phyloP scores from a whole-genome alignment of 2,888 invertebrate species.

The Gymnoscelis rufifasciata region DNA sequence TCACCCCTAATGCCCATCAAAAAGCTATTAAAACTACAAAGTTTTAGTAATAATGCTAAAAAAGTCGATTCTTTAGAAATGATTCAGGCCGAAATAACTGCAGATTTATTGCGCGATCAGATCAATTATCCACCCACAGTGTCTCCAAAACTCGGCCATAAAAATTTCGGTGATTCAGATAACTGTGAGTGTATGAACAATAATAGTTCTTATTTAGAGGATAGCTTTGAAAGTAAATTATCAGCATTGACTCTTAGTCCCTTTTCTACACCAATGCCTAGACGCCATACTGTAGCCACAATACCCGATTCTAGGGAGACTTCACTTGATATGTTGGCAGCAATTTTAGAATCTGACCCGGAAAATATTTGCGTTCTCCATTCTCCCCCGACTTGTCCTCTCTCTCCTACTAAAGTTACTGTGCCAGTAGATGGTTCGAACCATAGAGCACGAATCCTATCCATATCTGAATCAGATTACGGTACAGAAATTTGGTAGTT shows the following conservation, averaged over 20 bases:
- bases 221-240: constrained; percentile 62
- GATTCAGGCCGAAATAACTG: constrained; percentile 81
- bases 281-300: constrained; percentile 61
- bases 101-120: constrained; percentile 81
- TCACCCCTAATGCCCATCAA: constrained; percentile 83
- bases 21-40: constrained; percentile 77
- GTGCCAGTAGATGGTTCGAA: constrained; percentile 80
- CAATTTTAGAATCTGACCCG: constrained; percentile 71
- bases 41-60: constrained; percentile 62
- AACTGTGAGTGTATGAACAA: constrained; percentile 54
- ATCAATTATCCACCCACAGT: constrained; percentile 85
- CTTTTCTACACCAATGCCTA: constrained; percentile 61
- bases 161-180: constrained; percentile 50
- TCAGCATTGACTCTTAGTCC: constrained; percentile 68
- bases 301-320: constrained; percentile 61
- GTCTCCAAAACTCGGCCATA: constrained; percentile 75
- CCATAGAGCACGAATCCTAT: constrained; percentile 82
- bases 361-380: constrained; percentile 63
- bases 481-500: constrained; percentile 88
- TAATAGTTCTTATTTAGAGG: constrained; percentile 42
- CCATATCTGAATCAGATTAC: constrained; percentile 79
- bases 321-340: constrained; percentile 65
- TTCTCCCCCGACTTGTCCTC: constrained; percentile 69
- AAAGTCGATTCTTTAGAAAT: constrained; percentile 75
- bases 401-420: constrained; percentile 79